phyloP scores from a whole-genome alignment of 2,113 vertebrate species.

The Amblyopsis rosae region DNA sequence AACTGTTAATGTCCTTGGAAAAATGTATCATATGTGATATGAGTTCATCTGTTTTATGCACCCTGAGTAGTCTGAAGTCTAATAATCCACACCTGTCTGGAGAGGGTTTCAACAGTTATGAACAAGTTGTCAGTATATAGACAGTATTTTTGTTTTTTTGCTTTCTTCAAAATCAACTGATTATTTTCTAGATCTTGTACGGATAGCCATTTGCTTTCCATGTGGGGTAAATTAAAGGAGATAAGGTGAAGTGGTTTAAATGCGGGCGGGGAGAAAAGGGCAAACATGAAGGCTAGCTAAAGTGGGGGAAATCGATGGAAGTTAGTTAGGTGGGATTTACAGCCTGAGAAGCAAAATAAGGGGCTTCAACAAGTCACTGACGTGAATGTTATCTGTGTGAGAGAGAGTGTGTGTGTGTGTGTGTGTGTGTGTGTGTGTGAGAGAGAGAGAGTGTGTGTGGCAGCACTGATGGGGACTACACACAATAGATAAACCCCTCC shows the following conservation, averaged over 20 bases:
- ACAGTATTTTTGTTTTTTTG: conserved; percentile 26
- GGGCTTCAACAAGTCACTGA: conserved; percentile 41
- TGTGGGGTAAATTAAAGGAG: conserved; percentile 67
- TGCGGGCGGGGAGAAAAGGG: conserved; percentile 48
- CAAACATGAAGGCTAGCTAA: conserved; percentile 45
- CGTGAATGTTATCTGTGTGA: conserved; percentile 5
- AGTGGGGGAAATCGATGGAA: conserved; percentile 52
- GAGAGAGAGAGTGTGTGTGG: background rate
- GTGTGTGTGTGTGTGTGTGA: background rate
- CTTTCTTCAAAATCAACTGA: conserved; percentile 68
- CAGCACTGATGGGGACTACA: no score
- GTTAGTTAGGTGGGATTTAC: conserved; percentile 64
- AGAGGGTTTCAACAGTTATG: no score
- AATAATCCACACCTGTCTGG: no score
- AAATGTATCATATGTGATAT: no score
- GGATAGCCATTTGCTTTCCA: conserved; percentile 69
- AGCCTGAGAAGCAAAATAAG: conserved; percentile 50
- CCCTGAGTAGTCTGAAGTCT: no score
- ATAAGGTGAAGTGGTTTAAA: conserved; percentile 60
- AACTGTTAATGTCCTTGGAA: no score
- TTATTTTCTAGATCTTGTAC: conserved; percentile 72
- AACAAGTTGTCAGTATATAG: no score
- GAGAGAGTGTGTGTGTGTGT: background rate
- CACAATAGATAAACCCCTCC: conserved; percentile 5
- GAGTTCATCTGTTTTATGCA: no score